Base-by-base conservation (phyloP, 2,888 invertebrate species). In the Aleiodes testaceus region DNA sequence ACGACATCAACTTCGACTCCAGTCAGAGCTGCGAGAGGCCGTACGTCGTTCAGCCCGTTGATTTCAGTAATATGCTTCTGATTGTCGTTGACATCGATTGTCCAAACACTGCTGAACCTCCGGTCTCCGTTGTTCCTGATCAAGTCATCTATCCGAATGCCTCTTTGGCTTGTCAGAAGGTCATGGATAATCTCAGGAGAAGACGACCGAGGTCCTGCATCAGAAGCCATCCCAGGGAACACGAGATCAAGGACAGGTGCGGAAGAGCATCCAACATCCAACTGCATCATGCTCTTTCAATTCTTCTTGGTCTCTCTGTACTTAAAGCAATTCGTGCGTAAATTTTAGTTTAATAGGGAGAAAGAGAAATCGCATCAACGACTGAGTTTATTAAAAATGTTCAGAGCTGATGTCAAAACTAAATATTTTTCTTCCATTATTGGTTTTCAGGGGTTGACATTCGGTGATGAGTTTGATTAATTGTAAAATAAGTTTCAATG, bases 41-140 rank as follows among this genome's bases (percentile, higher is more conserved):
- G 20, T 95, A 93, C 87, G 92, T 93, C 76, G 92, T 92, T 1
- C 91, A 93, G 77, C 90, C 92, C 50, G 94, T 96, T 72, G 92
- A 93, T 72, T 91, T 91, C 77, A 95, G 93, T 66, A 96, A 95
- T 84, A 90, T 96, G 88, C 88, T 96, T 71, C 88, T 96, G 80
- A 88, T 96, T 55, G 94, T 94, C 16, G 91, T 95, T n/a, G 92
- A 94, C 81, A 81, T 78, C 5, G 88, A 91, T 72, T 94, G 93
- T 82, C 89, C 89, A 0, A 87, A 87, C 26, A 83, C 80, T 68
- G 88, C 88, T 2, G 90, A 90, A 61, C 89, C 88, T 0, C 82
- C 88, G 0, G 78, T 89, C 36, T 87, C 89, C 74, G 81, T 88
- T 9, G 81, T 88, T 1, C 88, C 88, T 0, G 82, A 80, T 49